Evolutionary conservation across 2,888 invertebrate species (phyloP).

Genomic region (Osmoderma eremita): DNA sequence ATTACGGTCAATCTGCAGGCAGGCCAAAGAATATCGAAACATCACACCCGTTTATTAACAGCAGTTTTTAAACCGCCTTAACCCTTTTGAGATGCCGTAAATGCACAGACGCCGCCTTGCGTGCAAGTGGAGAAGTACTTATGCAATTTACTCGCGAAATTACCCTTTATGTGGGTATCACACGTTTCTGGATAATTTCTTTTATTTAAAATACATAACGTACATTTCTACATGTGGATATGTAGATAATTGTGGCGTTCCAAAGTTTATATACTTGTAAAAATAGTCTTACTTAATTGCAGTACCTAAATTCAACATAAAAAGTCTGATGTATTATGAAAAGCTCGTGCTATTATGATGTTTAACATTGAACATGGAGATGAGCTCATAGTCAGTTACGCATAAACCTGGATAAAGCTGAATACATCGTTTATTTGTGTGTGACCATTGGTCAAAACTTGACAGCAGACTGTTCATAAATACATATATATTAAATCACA

Average conservation of each 20-base stretch:
- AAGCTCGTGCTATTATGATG: too few species aligned
- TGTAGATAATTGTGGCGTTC: neutral
- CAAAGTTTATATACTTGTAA: too few species aligned
- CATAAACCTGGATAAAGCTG: too few species aligned
- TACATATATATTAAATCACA: too few species aligned
- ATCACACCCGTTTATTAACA: slow-evolving; percentile 32
- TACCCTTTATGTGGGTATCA: slow-evolving; percentile 25
- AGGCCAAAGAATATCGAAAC: slow-evolving; percentile 19
- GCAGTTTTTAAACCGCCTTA: neutral
- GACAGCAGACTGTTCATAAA: too few species aligned
- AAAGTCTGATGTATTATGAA: too few species aligned
- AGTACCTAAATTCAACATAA: too few species aligned
- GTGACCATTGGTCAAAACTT: too few species aligned
- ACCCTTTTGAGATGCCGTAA: slow-evolving; percentile 6
- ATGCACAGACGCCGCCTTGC: slow-evolving; percentile 3
- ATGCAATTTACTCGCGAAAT: slow-evolving; percentile 25
- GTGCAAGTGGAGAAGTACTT: slow-evolving; percentile 16
- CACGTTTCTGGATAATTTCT: slow-evolving; percentile 8
- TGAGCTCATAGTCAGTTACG: too few species aligned
- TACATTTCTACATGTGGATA: neutral
- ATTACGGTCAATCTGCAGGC: slow-evolving; percentile 45
- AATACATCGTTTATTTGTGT: too few species aligned
- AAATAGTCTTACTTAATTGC: too few species aligned
- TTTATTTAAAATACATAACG: slow-evolving; percentile 8
- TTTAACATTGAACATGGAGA: too few species aligned